Conservation (phyloP, 2,888 invertebrate species). For the Chaitophorus viminalis region DNA sequence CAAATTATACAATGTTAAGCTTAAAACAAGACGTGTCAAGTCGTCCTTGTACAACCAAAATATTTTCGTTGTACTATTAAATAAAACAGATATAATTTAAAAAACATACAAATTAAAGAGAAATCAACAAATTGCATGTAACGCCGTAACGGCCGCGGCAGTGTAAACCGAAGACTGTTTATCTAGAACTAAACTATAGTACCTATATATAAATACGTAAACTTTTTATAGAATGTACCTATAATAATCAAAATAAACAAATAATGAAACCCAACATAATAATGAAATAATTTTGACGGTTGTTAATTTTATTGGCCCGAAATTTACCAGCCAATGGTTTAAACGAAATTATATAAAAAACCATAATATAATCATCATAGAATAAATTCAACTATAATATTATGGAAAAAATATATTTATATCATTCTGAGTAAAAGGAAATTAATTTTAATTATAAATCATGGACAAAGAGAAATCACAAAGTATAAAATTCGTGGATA, state of each 20-base stretch:
- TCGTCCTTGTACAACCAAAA: conserved; percentile 39
- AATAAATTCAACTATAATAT: too few species aligned
- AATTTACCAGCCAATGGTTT: neutral
- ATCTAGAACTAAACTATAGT: neutral
- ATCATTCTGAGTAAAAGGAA: neutral
- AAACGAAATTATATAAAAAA: neutral
- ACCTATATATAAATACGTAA: too few species aligned
- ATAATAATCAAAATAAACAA: neutral
- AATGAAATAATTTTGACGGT: neutral
- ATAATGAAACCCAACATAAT: neutral
- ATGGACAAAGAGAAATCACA: too few species aligned
- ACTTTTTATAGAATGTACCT: neutral
- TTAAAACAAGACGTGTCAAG: conserved; percentile 35
- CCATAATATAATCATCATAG: neutral
- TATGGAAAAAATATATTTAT: neutral
- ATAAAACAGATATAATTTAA: neutral
- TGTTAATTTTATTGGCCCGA: conserved; percentile 1
- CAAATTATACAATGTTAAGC: conserved; percentile 19
- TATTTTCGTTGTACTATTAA: neutral
- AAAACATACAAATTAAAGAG: conserved; percentile 8
- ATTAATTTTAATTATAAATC: too few species aligned
- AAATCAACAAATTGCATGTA: neutral
- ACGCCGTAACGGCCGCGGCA: neutral
- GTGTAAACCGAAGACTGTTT: neutral
- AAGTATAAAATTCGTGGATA: too few species aligned